A percentile compares a stretch with the other conserved stretches of the same genome.
These are phyloP conservation scores for Teinopalpus imperialis DNA, from an alignment of 2,888 invertebrate species.

Conservation along the genomic window DNA sequence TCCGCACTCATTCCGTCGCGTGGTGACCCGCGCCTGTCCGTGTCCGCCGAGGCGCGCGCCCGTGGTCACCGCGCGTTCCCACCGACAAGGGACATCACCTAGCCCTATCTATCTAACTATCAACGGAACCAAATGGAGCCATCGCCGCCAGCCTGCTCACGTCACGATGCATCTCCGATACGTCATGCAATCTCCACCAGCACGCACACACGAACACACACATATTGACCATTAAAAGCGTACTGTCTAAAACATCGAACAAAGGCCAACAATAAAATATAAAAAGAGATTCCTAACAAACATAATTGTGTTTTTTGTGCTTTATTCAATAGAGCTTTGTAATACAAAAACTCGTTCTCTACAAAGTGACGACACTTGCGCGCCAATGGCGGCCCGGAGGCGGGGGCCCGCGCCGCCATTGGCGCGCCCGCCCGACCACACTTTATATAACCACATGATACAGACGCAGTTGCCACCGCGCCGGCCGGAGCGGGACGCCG, in stretches of 20 bases:
- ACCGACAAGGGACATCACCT: too few species aligned
- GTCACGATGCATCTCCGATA: constrained; percentile 4
- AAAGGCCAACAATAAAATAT: constrained; percentile 56
- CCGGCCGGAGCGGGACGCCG: constrained; percentile 62
- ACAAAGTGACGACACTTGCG: constrained; percentile 78
- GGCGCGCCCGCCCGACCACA: constrained; percentile 76
- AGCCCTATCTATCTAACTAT: neutral
- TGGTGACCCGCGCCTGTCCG: too few species aligned
- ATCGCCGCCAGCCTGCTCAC: neutral
- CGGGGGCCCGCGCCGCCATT: constrained; percentile 51
- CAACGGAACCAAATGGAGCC: neutral
- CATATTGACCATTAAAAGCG: constrained; percentile 31
- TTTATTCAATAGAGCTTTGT: constrained; percentile 74
- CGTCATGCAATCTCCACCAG: neutral
- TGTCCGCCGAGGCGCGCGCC: too few species aligned
- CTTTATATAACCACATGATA: constrained; percentile 81
- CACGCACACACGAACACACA: too few species aligned
- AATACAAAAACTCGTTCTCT: constrained; percentile 69
- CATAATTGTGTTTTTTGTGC: constrained; percentile 77
- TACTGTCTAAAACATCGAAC: constrained; percentile 47
- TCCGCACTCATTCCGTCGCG: too few species aligned
- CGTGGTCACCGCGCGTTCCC: too few species aligned
- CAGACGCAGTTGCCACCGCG: constrained; percentile 79
- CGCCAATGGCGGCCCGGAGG: constrained; percentile 63
- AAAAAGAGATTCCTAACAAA: constrained; percentile 71